Evolutionary conservation across 2,888 invertebrate species (phyloP).

Genomic region (Chrysopilus asiliformis): DNA sequence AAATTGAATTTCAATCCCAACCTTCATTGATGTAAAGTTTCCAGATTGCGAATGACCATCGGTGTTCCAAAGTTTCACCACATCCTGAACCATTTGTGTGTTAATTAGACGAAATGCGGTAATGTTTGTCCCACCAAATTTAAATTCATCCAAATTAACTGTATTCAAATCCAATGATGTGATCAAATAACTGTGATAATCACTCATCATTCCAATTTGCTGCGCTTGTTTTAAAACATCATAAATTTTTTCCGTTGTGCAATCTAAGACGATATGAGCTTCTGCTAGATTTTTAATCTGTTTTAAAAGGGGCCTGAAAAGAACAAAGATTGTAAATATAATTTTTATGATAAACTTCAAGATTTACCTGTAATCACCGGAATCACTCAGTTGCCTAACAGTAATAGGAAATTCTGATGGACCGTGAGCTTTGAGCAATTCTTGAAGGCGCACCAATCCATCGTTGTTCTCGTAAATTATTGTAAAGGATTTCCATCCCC

Average conservation of each 20-base stretch:
- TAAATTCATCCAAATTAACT: slow-evolving; percentile 84
- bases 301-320: slow-evolving; percentile 65
- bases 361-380: slow-evolving; percentile 67
- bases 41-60: slow-evolving; percentile 48
- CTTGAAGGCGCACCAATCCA: slow-evolving; percentile 75
- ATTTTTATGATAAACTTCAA: slow-evolving; percentile 1
- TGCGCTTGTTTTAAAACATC: slow-evolving; percentile 85
- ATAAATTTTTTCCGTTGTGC: slow-evolving; percentile 71
- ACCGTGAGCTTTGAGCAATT: slow-evolving; percentile 75
- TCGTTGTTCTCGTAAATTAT: slow-evolving; percentile 95
- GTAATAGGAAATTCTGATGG: slow-evolving; percentile 73
- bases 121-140: slow-evolving; percentile 90
- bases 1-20: too few relatives aligned
- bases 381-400: slow-evolving; percentile 70
- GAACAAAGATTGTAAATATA: slow-evolving; percentile 7
- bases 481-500: slow-evolving; percentile 93
- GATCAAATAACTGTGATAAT: slow-evolving; percentile 86
- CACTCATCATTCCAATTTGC: slow-evolving; percentile 95
- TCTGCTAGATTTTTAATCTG: slow-evolving; percentile 87
- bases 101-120: slow-evolving; percentile 85
- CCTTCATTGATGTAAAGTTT: slow-evolving; percentile 33
- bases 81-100: slow-evolving; percentile 65
- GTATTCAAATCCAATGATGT: slow-evolving; percentile 86
- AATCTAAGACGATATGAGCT: slow-evolving; percentile 82
- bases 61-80: slow-evolving; percentile 67